Evolutionary conservation across 2,888 invertebrate species (phyloP).

Genomic region (Parelbella ahira): DNA sequence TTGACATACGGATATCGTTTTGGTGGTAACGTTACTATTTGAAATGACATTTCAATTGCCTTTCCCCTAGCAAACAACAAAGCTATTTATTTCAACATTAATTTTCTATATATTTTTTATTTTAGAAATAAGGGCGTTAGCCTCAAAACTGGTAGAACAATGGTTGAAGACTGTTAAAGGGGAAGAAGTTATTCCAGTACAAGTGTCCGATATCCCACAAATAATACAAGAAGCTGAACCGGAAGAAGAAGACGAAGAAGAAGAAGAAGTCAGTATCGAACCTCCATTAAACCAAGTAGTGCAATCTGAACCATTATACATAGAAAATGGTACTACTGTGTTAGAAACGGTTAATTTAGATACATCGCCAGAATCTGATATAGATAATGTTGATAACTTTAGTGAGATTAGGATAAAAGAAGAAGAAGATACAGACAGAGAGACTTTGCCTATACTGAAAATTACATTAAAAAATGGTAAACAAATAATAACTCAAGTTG

Average conservation of each 20-base stretch:
- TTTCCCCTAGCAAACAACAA: too few relatives aligned
- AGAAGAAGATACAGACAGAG: constrained; percentile 46
- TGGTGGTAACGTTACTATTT: too few relatives aligned
- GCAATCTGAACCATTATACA: constrained; percentile 25
- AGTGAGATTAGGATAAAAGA: constrained; percentile 27
- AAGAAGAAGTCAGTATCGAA: too few relatives aligned
- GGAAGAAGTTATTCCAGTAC: constrained; percentile 77
- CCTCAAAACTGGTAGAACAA: constrained; percentile 91
- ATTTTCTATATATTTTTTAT: too few relatives aligned
- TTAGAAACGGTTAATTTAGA: constrained; percentile 21
- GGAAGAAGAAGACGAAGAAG: constrained; percentile 40
- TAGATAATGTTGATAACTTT: constrained; percentile 13
- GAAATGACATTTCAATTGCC: too few relatives aligned
- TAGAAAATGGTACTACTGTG: constrained; percentile 9
- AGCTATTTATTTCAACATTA: too few relatives aligned
- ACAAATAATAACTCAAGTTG: constrained; percentile 83
- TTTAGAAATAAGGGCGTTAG: constrained; percentile 88
- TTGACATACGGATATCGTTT: too few relatives aligned
- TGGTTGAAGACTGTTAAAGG: constrained; percentile 95
- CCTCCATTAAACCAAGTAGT: constrained; percentile 30
- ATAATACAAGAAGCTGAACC: constrained; percentile 51
- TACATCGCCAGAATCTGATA: constrained; percentile 19
- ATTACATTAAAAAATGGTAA: constrained; percentile 87
- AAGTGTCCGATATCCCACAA: constrained; percentile 58
- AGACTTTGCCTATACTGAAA: constrained; percentile 74